Base-by-base conservation (phyloP, 2,888 invertebrate species). In the Taenaris catops region DNA sequence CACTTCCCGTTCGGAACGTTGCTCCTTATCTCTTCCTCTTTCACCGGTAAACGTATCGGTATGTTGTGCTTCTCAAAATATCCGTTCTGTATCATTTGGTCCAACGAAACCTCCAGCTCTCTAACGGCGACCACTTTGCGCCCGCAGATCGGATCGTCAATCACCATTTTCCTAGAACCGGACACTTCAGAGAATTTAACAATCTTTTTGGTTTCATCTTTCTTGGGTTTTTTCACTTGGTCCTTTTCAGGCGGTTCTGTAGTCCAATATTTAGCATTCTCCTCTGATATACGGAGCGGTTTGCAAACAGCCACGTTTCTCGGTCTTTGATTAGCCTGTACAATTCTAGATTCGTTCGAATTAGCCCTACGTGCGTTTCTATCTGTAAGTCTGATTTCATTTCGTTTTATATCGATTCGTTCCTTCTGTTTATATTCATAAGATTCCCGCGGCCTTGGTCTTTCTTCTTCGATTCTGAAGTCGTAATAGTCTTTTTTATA, bases 141-240 rank as follows among this genome's bases (percentile, higher is more conserved):
- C 0, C 84, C 83, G 32, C 69, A 73, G 18, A 81, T 63, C 0
- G 81, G 83, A 47, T 84, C 86, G 33, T 87, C 76, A 0, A 87
- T 73, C 0, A 87, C 63, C 70, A 84, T 87, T 48, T 86, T 87
- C 6, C 84, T 79, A 21, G 83, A 84, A 1, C 83, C 84, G 0
- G 86, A 84, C 1, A 86, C 86, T 63, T 87, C 87, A 0, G 87
- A 87, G 46, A 87, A 87, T 48, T 86, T 87, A 0, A 87, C 87
- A 36, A 78, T 87, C 53, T 87, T 87, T 46, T 87, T 87, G 0
- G 57, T 56, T 29, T 87, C 87, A 1, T 81, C 86, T 25, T 63
- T 74, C 41, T 65, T 81, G 31, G 63, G 61, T 10, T 70, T 66
- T 38, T 17, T 32, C 7, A 17, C 11, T 11, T 60, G 66, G 34